Conservation (phyloP, 2,113 vertebrate species). For the Mesocricetus auratus region DNA sequence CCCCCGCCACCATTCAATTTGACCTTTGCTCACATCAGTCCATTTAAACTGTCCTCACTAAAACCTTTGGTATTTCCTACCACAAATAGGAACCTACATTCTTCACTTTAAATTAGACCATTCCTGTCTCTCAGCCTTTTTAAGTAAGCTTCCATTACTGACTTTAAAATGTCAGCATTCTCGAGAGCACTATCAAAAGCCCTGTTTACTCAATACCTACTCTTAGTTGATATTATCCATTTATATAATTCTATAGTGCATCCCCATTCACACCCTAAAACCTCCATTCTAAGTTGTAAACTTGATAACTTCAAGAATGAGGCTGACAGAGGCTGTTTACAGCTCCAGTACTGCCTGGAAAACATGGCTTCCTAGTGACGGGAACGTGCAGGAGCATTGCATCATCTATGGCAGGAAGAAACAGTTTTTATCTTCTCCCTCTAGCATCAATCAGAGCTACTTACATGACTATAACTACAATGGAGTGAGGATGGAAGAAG, state of each 20-base stretch:
- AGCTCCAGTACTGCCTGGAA: fast-evolving
- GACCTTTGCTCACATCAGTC: background rate
- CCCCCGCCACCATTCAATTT: no score
- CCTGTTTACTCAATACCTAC: background rate
- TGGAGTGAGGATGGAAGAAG: background rate
- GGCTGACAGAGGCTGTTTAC: background rate
- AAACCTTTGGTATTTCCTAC: background rate
- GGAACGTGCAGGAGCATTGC: background rate
- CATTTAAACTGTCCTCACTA: background rate
- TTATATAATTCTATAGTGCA: background rate
- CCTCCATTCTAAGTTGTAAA: background rate
- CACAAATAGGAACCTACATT: background rate
- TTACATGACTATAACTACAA: background rate
- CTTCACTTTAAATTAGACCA: background rate
- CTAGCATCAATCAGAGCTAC: background rate
- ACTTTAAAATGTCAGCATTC: background rate
- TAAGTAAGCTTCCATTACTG: background rate
- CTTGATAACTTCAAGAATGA: background rate
- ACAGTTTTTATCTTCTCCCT: background rate
- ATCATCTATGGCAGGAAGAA: background rate
- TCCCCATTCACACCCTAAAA: background rate
- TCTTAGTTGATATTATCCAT: background rate
- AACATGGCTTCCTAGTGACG: background rate
- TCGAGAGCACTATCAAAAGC: background rate
- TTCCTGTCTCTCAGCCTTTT: background rate